These are phyloP conservation scores for Tyria jacobaeae DNA, from an alignment of 2,888 invertebrate genomes.

Conservation along the genomic window DNA sequence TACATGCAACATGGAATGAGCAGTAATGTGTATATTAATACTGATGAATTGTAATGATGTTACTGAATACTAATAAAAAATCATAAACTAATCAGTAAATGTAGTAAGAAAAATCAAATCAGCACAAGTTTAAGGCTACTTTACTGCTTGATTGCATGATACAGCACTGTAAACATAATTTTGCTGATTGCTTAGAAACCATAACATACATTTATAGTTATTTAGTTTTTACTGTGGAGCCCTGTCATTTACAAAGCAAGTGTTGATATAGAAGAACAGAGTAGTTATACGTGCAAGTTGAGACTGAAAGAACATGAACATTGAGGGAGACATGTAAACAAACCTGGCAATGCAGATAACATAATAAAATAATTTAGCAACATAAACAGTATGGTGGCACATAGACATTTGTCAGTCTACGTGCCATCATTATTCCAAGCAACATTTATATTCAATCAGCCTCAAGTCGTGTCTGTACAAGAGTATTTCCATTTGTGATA, in stretches of 20 bases:
- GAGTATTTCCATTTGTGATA: constrained; percentile 40
- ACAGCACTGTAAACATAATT: constrained; percentile 3
- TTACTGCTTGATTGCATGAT: no score
- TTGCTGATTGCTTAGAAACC: constrained; percentile 13
- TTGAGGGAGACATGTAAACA: constrained; percentile 52
- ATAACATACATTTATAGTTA: constrained; percentile 39
- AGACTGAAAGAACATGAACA: constrained; percentile 53
- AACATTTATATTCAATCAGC: constrained; percentile 49
- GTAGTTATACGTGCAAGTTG: constrained; percentile 49
- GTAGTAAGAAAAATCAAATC: constrained; percentile 26
- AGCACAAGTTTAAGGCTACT: constrained; percentile 20
- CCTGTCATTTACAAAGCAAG: constrained; percentile 49
- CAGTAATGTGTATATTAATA: constrained; percentile 34
- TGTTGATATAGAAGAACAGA: constrained; percentile 39
- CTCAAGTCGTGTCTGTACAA: constrained; percentile 54
- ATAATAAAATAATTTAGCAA: constrained; percentile 8
- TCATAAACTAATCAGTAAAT: constrained; percentile 25
- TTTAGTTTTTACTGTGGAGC: constrained; percentile 28
- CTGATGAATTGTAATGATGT: constrained; percentile 22
- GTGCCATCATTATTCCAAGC: constrained; percentile 13
- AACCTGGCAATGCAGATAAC: constrained; percentile 49
- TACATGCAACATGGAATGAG: constrained; percentile 52
- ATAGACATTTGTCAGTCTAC: constrained; percentile 13
- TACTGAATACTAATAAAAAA: constrained; percentile 22
- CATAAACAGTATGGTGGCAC: constrained; percentile 14